Conservation (phyloP, 1,140 invertebrate species). For the Ceratitis capitata region DNA sequence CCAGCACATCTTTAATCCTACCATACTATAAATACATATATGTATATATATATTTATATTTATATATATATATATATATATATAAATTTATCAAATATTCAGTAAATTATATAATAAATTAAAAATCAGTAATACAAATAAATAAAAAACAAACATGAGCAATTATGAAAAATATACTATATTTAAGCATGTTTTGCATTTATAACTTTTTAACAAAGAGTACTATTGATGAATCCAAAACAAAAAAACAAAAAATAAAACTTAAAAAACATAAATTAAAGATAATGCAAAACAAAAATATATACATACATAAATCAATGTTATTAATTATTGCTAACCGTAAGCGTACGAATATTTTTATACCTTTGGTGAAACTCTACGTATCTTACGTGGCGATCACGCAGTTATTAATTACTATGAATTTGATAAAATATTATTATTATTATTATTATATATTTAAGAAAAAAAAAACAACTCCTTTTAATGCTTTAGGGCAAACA, state of each 20-base stretch:
- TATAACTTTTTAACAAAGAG: constrained; percentile 38
- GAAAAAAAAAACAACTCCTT: constrained; percentile 26
- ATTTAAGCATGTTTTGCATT: constrained; percentile 43
- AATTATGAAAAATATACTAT: constrained; percentile 32
- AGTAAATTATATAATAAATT: constrained; percentile 17
- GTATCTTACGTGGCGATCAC: constrained; percentile 15
- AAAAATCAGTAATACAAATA: constrained; percentile 5
- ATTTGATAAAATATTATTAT: constrained; percentile 51
- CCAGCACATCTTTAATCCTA: constrained; percentile 36
- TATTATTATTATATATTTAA: constrained; percentile 39
- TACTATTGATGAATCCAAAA: constrained; percentile 28
- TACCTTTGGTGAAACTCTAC: constrained; percentile 31
- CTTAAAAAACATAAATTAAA: constrained; percentile 12
- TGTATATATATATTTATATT: too few relatives aligned
- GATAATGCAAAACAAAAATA: not conserved
- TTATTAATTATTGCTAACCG: constrained; percentile 37
- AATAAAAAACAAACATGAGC: constrained; percentile 1
- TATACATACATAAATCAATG: constrained; percentile 37
- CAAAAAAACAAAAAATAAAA: not conserved
- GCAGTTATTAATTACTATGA: constrained; percentile 47
- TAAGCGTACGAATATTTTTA: constrained; percentile 38
- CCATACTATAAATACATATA: too few relatives aligned
- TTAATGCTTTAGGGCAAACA: constrained; percentile 45
- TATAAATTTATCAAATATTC: constrained; percentile 17
- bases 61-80: too few relatives aligned